A percentile compares a stretch with the other conserved stretches of the same genome.
These are phyloP conservation scores for Thamnophis elegans DNA, from an alignment of 2,797 vertebrate genomes.

Conservation along the genomic window DNA sequence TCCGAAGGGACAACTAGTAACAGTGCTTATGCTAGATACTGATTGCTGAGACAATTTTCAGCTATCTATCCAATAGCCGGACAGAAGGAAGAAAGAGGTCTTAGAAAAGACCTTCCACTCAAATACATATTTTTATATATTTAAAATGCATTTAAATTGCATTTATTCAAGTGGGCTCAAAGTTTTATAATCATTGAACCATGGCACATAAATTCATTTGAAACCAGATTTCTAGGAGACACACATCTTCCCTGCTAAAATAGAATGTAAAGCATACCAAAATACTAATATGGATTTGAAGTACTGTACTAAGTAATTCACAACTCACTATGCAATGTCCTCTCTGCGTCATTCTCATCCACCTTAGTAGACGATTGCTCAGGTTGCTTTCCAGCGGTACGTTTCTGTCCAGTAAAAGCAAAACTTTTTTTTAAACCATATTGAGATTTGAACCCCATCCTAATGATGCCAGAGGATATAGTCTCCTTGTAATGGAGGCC, in stretches of 20 bases:
- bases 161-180: neutral
- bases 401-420: neutral
- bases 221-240: neutral
- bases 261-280: neutral
- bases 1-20: neutral
- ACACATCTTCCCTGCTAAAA: neutral
- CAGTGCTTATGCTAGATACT: neutral
- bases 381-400: neutral
- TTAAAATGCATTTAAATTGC: neutral
- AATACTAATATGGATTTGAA: neutral
- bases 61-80: neutral
- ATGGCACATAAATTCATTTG: neutral
- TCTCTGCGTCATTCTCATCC: neutral
- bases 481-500: neutral
- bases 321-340: slow-evolving; percentile 6
- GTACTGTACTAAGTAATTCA: neutral
- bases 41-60: neutral
- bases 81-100: no score
- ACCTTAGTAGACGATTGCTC: neutral
- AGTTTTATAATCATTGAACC: no score
- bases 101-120: neutral
- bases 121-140: neutral
- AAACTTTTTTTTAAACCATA: neutral
- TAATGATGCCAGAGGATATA: neutral
- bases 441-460: neutral